Evolutionary conservation across 1,140 invertebrate species (phyloP).

Genomic region (Watersipora subatra): DNA sequence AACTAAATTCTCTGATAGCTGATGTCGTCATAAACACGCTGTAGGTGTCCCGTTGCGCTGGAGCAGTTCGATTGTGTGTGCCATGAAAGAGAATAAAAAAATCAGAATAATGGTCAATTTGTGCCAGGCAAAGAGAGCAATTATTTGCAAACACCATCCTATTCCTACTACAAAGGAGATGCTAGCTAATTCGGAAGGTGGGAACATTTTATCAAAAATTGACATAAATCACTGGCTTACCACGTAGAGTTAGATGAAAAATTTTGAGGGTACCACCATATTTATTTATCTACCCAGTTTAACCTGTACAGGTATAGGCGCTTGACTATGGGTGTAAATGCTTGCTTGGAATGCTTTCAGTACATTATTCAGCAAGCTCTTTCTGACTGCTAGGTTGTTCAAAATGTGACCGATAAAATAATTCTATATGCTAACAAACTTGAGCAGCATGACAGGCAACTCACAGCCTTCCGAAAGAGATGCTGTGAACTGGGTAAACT

Average conservation of each 20-base stretch:
- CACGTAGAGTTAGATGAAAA: conserved; percentile 6
- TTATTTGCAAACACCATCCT: conserved; percentile 12
- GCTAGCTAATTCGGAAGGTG: conserved; percentile 11
- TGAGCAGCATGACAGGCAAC: conserved; percentile 11
- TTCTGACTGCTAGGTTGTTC: conserved; percentile 6
- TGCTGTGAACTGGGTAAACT: conserved; percentile 9
- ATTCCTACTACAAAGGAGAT: conserved; percentile 14
- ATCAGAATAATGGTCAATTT: conserved; percentile 13
- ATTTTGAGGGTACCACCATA: conserved; percentile 26
- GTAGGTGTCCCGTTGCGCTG: too few species aligned
- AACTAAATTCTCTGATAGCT: too few species aligned
- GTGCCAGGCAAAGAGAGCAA: conserved; percentile 12
- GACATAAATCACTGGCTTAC: conserved; percentile 16
- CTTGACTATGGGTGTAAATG: conserved; percentile 34
- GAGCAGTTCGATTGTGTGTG: too few species aligned
- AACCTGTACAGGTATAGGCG: conserved; percentile 28
- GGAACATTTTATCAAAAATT: conserved; percentile 12
- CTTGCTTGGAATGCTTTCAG: conserved; percentile 10
- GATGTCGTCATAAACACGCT: too few species aligned
- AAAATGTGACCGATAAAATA: conserved; percentile 1
- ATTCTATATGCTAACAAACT: background rate
- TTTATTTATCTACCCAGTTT: conserved; percentile 42
- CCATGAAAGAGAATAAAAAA: background rate
- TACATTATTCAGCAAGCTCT: conserved; percentile 3
- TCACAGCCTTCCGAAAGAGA: conserved; percentile 5